Conservation (phyloP, 2,888 invertebrate species). For the Rhagonycha lutea region DNA sequence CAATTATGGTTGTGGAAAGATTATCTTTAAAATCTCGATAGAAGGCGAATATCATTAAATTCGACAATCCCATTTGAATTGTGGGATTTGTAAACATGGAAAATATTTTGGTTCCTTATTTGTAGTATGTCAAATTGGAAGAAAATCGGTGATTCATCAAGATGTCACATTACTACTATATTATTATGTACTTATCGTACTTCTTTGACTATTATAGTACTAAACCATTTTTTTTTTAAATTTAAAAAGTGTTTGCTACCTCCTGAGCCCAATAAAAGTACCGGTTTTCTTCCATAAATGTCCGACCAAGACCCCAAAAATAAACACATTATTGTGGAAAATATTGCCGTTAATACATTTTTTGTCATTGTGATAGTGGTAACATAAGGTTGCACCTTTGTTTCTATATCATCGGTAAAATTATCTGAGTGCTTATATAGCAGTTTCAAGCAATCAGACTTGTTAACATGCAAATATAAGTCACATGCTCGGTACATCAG, state of each 20-base stretch:
- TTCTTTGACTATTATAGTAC: too few relatives aligned
- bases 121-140: too few relatives aligned
- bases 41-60: too few relatives aligned
- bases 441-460: conserved; percentile 63
- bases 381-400: conserved; percentile 68
- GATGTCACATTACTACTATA: too few relatives aligned
- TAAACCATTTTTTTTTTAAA: not conserved
- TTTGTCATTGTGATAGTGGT: conserved; percentile 67
- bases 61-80: too few relatives aligned
- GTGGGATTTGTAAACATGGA: too few relatives aligned
- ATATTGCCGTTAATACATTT: conserved; percentile 65
- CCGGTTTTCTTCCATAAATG: conserved; percentile 73
- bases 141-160: too few relatives aligned
- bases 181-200: too few relatives aligned
- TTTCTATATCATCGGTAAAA: conserved; percentile 56
- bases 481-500: conserved; percentile 72
- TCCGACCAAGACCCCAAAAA: conserved; percentile 85
- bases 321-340: conserved; percentile 69
- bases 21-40: too few relatives aligned
- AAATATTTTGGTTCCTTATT: too few relatives aligned
- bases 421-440: conserved; percentile 60
- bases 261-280: conserved; percentile 62
- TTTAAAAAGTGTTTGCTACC: conserved; percentile 53
- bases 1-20: too few relatives aligned
- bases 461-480: conserved; percentile 60